Percentiles rank a stretch among this genome's conserved stretches.
Conservation (phyloP, 2,888 invertebrate genomes). For the Phaonia tiefii region DNA sequence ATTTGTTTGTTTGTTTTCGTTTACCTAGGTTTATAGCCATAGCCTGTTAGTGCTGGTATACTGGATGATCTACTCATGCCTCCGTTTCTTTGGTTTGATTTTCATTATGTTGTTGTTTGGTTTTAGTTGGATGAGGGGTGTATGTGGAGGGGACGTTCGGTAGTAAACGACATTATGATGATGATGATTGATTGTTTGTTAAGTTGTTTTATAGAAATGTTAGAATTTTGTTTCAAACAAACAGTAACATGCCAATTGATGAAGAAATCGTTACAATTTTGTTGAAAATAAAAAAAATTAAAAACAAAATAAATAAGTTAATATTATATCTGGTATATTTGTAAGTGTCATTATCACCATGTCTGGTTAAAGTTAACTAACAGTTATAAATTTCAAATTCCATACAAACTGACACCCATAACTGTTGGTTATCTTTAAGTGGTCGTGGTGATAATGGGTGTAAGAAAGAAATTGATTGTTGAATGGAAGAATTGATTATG, state of each 20-base stretch:
- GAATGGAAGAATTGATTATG: no score
- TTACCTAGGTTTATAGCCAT: constrained; percentile 80
- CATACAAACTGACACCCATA: no score
- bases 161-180: constrained; percentile 51
- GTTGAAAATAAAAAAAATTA: constrained; percentile 56
- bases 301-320: constrained; percentile 50
- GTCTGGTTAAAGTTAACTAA: no score
- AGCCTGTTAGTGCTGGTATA: constrained; percentile 88
- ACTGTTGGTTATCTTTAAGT: no score
- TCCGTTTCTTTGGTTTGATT: constrained; percentile 81
- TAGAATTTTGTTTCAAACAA: constrained; percentile 51
- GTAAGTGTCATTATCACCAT: no score
- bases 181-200: constrained; percentile 40
- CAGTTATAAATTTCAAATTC: no score
- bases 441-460: no score
- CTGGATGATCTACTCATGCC: constrained; percentile 94
- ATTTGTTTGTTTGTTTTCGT: constrained; percentile 35
- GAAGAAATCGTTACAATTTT: constrained; percentile 48
- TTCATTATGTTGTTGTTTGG: constrained; percentile 56
- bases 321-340: constrained; percentile 36
- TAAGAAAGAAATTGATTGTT: no score
- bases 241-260: constrained; percentile 65
- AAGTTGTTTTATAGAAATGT: constrained; percentile 41
- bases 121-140: constrained; percentile 58
- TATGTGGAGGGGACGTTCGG: constrained; percentile 49